Percentiles rank a stretch among this genome's conserved stretches.
Evolutionary conservation across 2,888 invertebrate genomes (phyloP).

Genomic region (Cosmia trapezina): DNA sequence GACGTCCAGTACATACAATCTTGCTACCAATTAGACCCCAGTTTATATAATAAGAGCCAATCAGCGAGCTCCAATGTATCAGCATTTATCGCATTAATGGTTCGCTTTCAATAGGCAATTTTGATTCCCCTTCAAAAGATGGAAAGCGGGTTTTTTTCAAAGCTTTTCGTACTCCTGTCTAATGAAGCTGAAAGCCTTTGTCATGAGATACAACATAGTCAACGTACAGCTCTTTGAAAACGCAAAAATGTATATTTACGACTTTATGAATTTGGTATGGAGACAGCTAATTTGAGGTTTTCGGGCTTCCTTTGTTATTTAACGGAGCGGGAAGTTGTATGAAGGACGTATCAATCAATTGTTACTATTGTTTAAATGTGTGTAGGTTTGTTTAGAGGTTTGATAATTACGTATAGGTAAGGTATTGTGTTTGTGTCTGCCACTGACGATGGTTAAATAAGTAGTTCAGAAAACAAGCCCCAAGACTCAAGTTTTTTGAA

Average conservation of each 20-base stretch:
- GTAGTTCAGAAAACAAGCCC: background rate
- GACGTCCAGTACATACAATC: background rate
- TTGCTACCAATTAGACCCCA: conserved; percentile 31
- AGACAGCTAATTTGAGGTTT: conserved; percentile 40
- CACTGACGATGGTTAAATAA: background rate
- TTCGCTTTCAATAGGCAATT: conserved; percentile 72
- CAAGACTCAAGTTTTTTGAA: background rate
- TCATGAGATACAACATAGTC: conserved; percentile 71
- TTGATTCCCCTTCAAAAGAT: conserved; percentile 60
- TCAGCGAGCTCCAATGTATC: conserved; percentile 33
- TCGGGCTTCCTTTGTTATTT: conserved; percentile 36
- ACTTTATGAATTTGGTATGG: conserved; percentile 51
- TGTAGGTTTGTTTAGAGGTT: conserved; percentile 19
- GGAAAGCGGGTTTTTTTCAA: conserved; percentile 62
- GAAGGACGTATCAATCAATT: conserved; percentile 31
- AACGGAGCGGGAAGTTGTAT: conserved; percentile 21
- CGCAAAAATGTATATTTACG: conserved; percentile 55
- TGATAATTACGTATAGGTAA: conserved; percentile 14
- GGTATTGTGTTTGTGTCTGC: background rate
- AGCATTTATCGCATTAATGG: conserved; percentile 64
- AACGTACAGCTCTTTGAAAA: conserved; percentile 47
- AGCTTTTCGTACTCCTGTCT: conserved; percentile 67
- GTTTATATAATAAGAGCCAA: conserved; percentile 45
- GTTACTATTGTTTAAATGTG: conserved; percentile 28
- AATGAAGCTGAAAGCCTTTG: conserved; percentile 78